These are phyloP conservation scores for Drosophila mulleri DNA, from an alignment of 2,888 invertebrate species.

Conservation along the genomic window DNA sequence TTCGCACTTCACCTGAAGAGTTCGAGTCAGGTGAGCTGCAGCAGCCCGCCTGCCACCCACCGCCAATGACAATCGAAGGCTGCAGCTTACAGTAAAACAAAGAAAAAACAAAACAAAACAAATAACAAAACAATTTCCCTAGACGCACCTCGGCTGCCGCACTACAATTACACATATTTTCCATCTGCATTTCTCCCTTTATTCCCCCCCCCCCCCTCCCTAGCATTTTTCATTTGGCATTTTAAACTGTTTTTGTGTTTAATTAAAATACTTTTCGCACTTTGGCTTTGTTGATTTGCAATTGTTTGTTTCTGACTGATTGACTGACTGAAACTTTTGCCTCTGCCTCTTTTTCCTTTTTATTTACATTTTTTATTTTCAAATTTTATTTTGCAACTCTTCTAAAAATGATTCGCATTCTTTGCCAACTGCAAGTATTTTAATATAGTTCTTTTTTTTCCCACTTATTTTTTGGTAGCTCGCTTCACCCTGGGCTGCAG, in stretches of 20 bases:
- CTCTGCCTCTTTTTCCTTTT: not conserved
- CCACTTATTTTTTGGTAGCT: conserved; percentile 11
- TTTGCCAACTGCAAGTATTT: conserved; percentile 53
- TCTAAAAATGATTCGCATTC: conserved; percentile 57
- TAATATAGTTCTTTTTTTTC: conserved; percentile 55
- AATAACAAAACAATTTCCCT: conserved; percentile 14
- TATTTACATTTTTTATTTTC: conserved; percentile 5
- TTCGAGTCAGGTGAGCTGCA: conserved; percentile 11
- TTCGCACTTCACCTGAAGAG: conserved; percentile 78
- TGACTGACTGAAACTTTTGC: conserved; percentile 36
- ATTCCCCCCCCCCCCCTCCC: not conserved
- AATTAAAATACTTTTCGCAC: conserved; percentile 73
- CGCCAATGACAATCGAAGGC: conserved; percentile 73
- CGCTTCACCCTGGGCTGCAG: conserved; percentile 17
- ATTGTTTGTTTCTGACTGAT: conserved; percentile 38
- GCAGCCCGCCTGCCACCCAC: conserved; percentile 2
- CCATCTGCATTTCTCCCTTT: not conserved
- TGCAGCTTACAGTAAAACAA: conserved; percentile 7
- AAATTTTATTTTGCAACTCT: conserved; percentile 18
- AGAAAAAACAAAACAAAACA: conserved; percentile 5
- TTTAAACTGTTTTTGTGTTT: conserved; percentile 66
- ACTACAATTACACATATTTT: conserved; percentile 41
- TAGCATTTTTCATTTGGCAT: conserved; percentile 27
- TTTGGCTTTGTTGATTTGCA: conserved; percentile 53
- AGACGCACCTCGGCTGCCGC: not conserved